phyloP scores from a whole-genome alignment of 2,888 invertebrate species.

The Choristoneura rosaceana region DNA sequence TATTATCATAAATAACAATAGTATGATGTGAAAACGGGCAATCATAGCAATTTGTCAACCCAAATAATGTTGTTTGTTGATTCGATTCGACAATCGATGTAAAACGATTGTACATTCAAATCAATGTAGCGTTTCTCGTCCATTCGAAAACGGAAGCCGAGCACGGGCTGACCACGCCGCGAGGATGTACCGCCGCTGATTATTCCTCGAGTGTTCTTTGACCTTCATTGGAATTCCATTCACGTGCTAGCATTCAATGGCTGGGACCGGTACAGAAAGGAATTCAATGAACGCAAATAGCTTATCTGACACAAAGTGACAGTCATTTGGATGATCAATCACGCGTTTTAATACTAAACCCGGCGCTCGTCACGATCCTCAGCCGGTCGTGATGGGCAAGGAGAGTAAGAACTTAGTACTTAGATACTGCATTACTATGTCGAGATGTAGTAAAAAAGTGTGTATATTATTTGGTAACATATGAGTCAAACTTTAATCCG shows the following conservation, averaged over 20 bases:
- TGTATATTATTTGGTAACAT: not conserved
- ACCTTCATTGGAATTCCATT: constrained; percentile 51
- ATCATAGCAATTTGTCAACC: not conserved
- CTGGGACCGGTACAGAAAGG: constrained; percentile 48
- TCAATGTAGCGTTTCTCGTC: constrained; percentile 21
- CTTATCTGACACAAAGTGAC: constrained; percentile 39
- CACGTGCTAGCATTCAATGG: constrained; percentile 49
- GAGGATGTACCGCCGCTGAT: constrained; percentile 38
- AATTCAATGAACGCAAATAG: constrained; percentile 48
- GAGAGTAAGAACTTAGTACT: not conserved
- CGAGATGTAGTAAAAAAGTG: not conserved
- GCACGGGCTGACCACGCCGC: constrained; percentile 16
- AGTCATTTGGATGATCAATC: constrained; percentile 30
- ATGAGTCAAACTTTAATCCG: too few species aligned
- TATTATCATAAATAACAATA: constrained; percentile 6
- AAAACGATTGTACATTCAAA: constrained; percentile 25
- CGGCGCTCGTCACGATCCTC: not conserved
- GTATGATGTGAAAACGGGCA: not conserved
- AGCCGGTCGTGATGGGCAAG: not conserved
- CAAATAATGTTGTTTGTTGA: constrained; percentile 1
- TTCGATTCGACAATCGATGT: constrained; percentile 4
- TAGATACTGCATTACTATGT: not conserved
- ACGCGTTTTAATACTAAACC: constrained; percentile 19
- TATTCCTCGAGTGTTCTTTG: constrained; percentile 40
- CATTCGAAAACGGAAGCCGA: constrained; percentile 37